Base-by-base conservation (phyloP, 1,140 invertebrate species). In the Augochlora pura region DNA sequence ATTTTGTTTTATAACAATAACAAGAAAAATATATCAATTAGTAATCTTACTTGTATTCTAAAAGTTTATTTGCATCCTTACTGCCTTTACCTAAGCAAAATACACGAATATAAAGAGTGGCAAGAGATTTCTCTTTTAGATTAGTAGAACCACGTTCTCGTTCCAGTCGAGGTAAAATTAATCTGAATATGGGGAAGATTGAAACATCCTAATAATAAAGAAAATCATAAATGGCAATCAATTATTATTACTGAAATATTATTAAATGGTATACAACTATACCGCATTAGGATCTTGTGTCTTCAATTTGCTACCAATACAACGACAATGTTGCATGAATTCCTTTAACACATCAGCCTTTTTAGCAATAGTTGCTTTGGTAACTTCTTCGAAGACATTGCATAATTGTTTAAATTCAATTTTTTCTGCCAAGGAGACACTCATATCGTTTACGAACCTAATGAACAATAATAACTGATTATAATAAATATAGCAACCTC, bases 101-200 rank as follows among this genome's bases (percentile, higher is more conserved):
- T 67, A 97, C 94, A 66, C 95, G 94, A 52, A 95, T 94, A 81
- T 96, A 95, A 16, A 96, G 91, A 80, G 94, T 94, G 25, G 94
- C 95, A 54, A 98, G 92, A 59, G 94, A 94, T 68, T 94, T 92
- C 90, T 95, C 94, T 90, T 96, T 96, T 32, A 97, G 90, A 9
- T 95, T 95, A 89, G 96, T 96, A 3, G 94, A 91, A 12, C 94
- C 93, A 77, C 96, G 93, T 64, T 94, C 93, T 76, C 94, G 93
- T 83, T 97, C 97, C 16, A 95, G 90, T 59, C 94, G 90, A 10
- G 97, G 96, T 8, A 98, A 85, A 12, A 98, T 89, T 21, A 97
- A 91, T 81, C 97, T 93, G 78, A 98, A 89, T 10, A 96, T 92
- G 32, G 95, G 94, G 92, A 95, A 97, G 68, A 97, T 94, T 68